Evolutionary conservation across 2,888 invertebrate genomes (phyloP), one percentile per base, ranked within the genome.

Genomic region (Carabus problematicus): DNA sequence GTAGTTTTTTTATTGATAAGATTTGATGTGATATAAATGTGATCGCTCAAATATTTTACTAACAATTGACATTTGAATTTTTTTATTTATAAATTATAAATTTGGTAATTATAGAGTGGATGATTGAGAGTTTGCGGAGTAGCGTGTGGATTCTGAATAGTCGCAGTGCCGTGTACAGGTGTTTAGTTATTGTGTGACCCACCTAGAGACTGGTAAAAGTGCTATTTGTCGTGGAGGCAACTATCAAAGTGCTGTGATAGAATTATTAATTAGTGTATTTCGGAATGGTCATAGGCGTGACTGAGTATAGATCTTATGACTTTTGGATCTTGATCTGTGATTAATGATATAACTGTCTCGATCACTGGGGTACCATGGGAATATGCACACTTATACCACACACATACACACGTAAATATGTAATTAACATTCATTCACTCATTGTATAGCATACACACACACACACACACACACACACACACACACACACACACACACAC

Each of bases 171-270:
- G 56, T 56, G 40, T 56, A 19, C 12, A 56, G 40, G 19, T 54
- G 29, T 29, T 19, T 29, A 19, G 11, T 12, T 45, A 11, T 11
- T 56, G 56, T 67, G 60, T 60, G 60, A 58, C 47, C 18, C 52
- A 58, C 67, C 43, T 67, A 52, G 60, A 67, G 69, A 69, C 69
- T 69, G 69, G 69, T 62, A 59, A 60, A 69, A 69, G 69, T 69
- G 69, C 69, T 69, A 69, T 69, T 78, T 77, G 75, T 77, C 73
- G 74, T 69, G 76, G n/a, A 79, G 77, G 79, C 78, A 78, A 78
- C 78, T 78, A 77, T 76, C 55, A 62, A 77, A 81, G 81, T 81
- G 82, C 82, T 82, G 82, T 82, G 82, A 82, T 82, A 82, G 81
- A 79, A 76, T 78, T 74, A 74, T 75, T 76, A 76, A 74, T 71